A percentile compares a stretch with the other conserved stretches of the same genome.
phyloP scores from a whole-genome alignment of 2,797 vertebrate genomes.

The Gymnopithys bicolor region DNA sequence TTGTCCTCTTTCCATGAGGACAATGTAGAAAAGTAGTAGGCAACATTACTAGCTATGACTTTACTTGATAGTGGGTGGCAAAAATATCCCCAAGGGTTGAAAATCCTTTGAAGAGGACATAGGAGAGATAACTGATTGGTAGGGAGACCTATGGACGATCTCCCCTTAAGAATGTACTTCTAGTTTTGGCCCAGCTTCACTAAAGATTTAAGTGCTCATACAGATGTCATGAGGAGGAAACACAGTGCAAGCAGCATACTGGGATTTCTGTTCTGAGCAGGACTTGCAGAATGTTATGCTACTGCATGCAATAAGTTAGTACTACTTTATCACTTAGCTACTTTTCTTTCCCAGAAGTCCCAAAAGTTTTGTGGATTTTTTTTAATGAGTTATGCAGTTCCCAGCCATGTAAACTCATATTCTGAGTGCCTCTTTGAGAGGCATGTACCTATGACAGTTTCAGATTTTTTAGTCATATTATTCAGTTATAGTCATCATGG shows the following conservation, averaged over 20 bases:
- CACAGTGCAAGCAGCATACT: fast-evolving
- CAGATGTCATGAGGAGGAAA: neutral
- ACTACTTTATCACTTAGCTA: neutral
- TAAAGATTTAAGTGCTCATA: neutral
- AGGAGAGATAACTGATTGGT: fast-evolving
- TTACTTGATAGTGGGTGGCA: neutral
- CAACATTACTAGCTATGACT: neutral
- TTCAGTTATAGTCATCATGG: neutral
- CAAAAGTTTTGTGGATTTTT: neutral
- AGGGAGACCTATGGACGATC: neutral
- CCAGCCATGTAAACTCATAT: neutral
- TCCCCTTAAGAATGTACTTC: neutral
- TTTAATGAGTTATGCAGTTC: neutral
- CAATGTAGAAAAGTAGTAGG: neutral
- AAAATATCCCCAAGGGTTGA: neutral
- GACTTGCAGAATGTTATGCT: neutral
- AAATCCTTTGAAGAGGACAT: neutral
- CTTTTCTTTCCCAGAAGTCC: neutral
- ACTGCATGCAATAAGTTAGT: neutral
- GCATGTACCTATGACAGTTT: neutral
- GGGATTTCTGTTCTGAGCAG: neutral
- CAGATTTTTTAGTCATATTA: neutral
- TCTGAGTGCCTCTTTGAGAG: neutral
- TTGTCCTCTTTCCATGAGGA: neutral
- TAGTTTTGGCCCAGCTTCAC: neutral